A percentile compares a stretch with the other conserved stretches of the same genome.
phyloP scores from a whole-genome alignment of 1,140 invertebrate genomes.

The Ooceraea biroi region DNA sequence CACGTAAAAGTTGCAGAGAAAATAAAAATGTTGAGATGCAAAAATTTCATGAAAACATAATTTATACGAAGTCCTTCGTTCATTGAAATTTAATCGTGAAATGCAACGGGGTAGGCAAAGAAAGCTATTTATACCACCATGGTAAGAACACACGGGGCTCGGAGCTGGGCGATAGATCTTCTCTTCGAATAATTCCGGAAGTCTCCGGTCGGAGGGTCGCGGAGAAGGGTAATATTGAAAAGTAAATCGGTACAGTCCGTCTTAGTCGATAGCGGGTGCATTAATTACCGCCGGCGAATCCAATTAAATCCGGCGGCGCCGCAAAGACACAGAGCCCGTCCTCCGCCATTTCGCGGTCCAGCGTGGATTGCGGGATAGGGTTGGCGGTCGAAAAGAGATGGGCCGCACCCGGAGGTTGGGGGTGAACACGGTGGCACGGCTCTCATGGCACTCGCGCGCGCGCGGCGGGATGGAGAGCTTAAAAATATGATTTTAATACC shows the following conservation, averaged over 20 bases:
- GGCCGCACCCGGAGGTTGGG: neutral
- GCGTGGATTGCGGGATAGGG: conserved; percentile 57
- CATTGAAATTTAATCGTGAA: neutral
- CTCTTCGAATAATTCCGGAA: neutral
- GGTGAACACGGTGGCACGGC: neutral
- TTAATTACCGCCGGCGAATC: conserved; percentile 78
- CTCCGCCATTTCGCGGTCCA: conserved; percentile 67
- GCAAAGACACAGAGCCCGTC: conserved; percentile 58
- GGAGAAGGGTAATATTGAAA: conserved; percentile 18
- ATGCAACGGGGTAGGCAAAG: neutral
- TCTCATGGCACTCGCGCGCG: neutral
- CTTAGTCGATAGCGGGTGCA: conserved; percentile 47
- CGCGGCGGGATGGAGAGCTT: conserved; percentile 74
- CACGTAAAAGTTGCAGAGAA: too few relatives aligned
- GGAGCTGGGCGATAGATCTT: neutral
- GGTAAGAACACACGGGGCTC: neutral
- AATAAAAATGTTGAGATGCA: too few relatives aligned
- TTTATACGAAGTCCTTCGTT: neutral
- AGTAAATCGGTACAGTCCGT: conserved; percentile 49
- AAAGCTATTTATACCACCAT: neutral
- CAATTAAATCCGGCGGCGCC: conserved; percentile 78
- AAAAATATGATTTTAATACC: conserved; percentile 86
- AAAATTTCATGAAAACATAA: too few relatives aligned
- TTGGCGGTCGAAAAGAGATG: conserved; percentile 42
- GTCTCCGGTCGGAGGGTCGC: neutral